These are phyloP conservation scores for Aphrophora alni DNA, from an alignment of 2,888 invertebrate genomes.

Conservation along the genomic window DNA sequence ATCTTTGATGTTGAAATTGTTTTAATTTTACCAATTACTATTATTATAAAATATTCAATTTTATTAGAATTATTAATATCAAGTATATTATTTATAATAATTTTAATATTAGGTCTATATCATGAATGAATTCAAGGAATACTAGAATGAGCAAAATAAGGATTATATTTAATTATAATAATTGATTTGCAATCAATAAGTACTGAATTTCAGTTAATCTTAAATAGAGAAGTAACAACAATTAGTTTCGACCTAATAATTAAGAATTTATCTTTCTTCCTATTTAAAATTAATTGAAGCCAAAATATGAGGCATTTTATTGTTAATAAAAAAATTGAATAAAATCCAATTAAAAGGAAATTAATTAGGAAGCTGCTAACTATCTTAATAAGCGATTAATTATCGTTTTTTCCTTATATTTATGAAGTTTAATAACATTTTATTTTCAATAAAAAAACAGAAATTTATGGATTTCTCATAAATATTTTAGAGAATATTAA, in stretches of 20 bases:
- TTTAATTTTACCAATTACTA: conserved; percentile 66
- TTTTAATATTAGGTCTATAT: conserved; percentile 46
- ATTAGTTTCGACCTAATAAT: conserved; percentile 63
- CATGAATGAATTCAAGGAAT: conserved; percentile 68
- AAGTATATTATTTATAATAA: neutral
- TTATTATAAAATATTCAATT: conserved; percentile 59
- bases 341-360: conserved; percentile 67
- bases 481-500: neutral
- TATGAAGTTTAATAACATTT: neutral
- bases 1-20: conserved; percentile 78
- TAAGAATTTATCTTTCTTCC: conserved; percentile 59
- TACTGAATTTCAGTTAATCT: conserved; percentile 57
- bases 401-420: neutral
- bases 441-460: too few species aligned
- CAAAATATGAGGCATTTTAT: conserved; percentile 69
- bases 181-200: conserved; percentile 61
- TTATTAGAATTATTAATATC: conserved; percentile 55
- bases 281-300: conserved; percentile 65
- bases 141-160: conserved; percentile 62
- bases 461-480: neutral
- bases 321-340: conserved; percentile 70
- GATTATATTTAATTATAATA: conserved; percentile 60
- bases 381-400: conserved; percentile 62
- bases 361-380: conserved; percentile 68
- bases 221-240: conserved; percentile 60